Base-by-base conservation (phyloP, 2,888 invertebrate species). In the Mylabris sibirica region DNA sequence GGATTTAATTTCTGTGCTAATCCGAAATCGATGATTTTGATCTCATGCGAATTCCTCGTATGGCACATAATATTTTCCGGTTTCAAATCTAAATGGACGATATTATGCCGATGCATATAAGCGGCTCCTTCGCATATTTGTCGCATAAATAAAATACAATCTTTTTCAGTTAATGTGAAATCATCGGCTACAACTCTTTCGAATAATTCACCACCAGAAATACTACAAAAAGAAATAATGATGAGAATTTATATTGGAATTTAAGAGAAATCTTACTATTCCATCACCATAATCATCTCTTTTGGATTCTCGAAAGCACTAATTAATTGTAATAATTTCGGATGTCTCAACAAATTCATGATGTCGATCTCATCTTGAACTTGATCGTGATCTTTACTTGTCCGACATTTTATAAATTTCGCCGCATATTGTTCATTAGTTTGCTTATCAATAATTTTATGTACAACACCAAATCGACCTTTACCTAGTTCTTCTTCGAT, bases 31-130 rank as follows among this genome's bases (percentile, higher is more conserved):
- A 98, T 97, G 35, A 98, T 91, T 85, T 98, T 98, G 73, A 98
- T 93, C 80, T 90, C 90, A 86, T 96, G 90, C 11, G 95, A 95
- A 53, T 93, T 93, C 69, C 93, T 88, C 4, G 93, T 93, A 64
- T 93, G 89, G 84, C 97, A 98, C 88, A 98, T 92, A 65, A 98
- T 96, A 83, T 98, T 98, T 85, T 98, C 98, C 0, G 98, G 97
- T 89, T 98, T 98, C 70, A 98, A 85, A 84, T 98, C 97, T 74
- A 98, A 86, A 85, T 98, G 98, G 57, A 96, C 93, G 69, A 98
- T 90, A 73, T 90, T 90, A 78, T 91, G 90, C 24, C 88, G 86
- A 83, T 98, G 98, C 90, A 98, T 94, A 81, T 96, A 98, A 63
- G 90, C 89, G 4, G 97, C 93, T 1, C 95, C 98, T 80, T 95